Evolutionary conservation across 2,113 vertebrate species (phyloP).

Genomic region (Acinonyx jubatus): DNA sequence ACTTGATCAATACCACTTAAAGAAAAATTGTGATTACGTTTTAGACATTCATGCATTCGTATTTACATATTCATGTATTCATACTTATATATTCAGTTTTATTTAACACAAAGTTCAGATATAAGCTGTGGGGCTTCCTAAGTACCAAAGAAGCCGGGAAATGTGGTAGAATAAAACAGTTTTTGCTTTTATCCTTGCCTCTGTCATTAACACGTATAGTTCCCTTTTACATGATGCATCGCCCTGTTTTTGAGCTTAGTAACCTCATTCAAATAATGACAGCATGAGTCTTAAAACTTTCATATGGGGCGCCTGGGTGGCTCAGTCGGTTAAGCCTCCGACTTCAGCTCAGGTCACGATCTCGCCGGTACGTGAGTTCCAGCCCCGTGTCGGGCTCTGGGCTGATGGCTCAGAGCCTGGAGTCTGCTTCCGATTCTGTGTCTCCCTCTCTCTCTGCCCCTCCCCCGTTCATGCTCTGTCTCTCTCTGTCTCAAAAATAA

Average conservation of each 20-base stretch:
- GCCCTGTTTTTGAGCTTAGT: neutral
- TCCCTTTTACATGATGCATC: neutral
- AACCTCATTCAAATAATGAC: neutral
- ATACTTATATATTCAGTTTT: neutral
- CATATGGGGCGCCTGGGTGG: no score
- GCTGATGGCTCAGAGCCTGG: no score
- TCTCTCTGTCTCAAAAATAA: no score
- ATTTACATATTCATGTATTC: neutral
- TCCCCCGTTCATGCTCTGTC: no score
- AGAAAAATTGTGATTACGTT: neutral
- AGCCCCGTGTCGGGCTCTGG: no score
- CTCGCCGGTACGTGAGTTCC: accelerated
- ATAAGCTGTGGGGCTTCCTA: neutral
- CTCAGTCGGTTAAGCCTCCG: no score
- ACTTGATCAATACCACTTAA: neutral
- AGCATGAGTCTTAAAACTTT: neutral
- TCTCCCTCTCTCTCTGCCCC: no score
- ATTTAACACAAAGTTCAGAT: neutral
- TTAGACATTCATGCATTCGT: neutral
- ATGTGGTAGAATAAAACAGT: neutral
- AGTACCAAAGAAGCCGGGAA: neutral
- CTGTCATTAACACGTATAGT: neutral
- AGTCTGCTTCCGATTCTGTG: no score
- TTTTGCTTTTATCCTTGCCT: neutral
- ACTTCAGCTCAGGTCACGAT: no score